These are phyloP conservation scores for Neosalanx taihuensis DNA, from an alignment of 2,797 vertebrate genomes.

Conservation along the genomic window DNA sequence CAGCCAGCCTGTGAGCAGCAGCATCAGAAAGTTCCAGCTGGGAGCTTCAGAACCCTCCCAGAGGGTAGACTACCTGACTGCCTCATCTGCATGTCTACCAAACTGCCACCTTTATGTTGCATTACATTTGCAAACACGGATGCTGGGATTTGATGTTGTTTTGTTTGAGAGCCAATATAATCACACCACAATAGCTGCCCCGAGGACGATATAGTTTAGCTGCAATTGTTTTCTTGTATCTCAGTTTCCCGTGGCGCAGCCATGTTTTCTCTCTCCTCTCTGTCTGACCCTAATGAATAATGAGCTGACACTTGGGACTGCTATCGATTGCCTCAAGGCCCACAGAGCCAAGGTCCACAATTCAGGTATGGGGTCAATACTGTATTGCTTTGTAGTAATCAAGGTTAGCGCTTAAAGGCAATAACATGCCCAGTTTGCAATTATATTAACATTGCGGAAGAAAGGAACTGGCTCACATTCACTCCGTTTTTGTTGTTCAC, in stretches of 20 bases:
- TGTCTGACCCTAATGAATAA: constrained; percentile 26
- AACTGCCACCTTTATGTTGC: constrained; percentile 46
- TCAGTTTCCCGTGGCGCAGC: constrained; percentile 16
- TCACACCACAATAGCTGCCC: constrained; percentile 48
- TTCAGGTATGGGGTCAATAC: constrained; percentile 17
- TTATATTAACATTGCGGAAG: constrained; percentile 4
- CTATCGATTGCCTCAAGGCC: constrained; percentile 18
- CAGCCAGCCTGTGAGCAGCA: constrained; percentile 41
- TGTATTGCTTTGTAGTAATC: constrained; percentile 11
- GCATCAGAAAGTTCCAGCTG: constrained; percentile 42
- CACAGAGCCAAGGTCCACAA: constrained; percentile 18
- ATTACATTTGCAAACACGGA: constrained; percentile 51
- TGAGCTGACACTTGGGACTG: constrained; percentile 23
- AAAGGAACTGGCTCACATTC: not conserved
- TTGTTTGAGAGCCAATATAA: constrained; percentile 49
- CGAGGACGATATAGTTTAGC: constrained; percentile 42
- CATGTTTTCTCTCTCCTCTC: not conserved
- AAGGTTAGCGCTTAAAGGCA: constrained; percentile 8
- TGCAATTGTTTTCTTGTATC: constrained; percentile 18
- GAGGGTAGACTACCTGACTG: constrained; percentile 42
- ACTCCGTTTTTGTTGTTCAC: not conserved
- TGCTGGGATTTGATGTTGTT: constrained; percentile 41
- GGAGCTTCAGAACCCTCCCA: constrained; percentile 23
- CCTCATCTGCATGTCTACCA: constrained; percentile 41
- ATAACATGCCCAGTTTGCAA: constrained; percentile 2